A percentile compares a stretch with the other conserved stretches of the same genome.
phyloP scores from a whole-genome alignment of 2,797 vertebrate genomes.

The Pangasius djambal region DNA sequence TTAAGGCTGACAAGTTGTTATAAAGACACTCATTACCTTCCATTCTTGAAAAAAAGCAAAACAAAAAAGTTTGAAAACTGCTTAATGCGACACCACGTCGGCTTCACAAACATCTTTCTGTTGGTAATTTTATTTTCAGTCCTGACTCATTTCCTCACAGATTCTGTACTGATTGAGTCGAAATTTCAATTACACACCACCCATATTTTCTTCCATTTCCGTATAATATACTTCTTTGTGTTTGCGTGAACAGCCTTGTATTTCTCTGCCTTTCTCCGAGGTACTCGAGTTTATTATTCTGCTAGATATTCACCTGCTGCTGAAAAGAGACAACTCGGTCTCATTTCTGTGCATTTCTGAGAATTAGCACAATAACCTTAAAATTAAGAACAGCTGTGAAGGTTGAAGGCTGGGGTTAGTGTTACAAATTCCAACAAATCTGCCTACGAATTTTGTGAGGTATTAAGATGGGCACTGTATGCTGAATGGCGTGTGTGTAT shows the following conservation, averaged over 20 bases:
- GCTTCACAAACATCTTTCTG: not conserved
- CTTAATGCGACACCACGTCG: not conserved
- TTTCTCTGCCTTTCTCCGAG: not conserved
- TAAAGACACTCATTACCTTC: constrained; percentile 10
- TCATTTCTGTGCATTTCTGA: not conserved
- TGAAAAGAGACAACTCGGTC: not conserved
- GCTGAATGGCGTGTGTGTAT: not conserved
- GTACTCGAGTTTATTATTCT: too few relatives aligned
- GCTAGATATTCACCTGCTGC: not conserved
- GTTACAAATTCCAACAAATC: not conserved
- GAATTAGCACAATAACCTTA: not conserved
- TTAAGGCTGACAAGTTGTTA: constrained; percentile 11
- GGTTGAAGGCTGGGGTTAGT: not conserved
- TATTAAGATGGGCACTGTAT: not conserved
- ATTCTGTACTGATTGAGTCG: not conserved
- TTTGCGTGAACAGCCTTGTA: not conserved
- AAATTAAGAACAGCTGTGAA: not conserved
- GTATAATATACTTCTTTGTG: not conserved
- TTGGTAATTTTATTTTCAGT: constrained; percentile 14
- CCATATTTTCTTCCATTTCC: not conserved
- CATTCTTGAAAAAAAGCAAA: not conserved
- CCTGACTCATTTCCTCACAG: not conserved
- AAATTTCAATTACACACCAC: not conserved
- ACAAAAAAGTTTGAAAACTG: not conserved
- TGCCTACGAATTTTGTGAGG: not conserved